Base-by-base conservation (phyloP, 2,797 vertebrate species). In the Rhincodon typus region DNA sequence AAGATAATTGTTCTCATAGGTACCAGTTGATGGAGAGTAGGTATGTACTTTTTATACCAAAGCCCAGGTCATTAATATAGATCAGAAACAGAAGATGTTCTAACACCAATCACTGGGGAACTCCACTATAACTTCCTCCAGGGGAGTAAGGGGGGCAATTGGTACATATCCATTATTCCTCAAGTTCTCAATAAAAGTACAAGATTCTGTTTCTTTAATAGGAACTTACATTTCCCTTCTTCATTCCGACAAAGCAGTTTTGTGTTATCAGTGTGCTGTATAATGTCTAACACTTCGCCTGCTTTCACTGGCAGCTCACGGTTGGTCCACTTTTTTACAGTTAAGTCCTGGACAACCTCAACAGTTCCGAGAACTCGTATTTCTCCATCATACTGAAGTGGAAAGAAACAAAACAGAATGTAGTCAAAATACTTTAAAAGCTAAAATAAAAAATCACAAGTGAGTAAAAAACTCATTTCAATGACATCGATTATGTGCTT, bases 181-280 rank as follows among this genome's bases (percentile, higher is more conserved):
- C 19, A 91, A 91, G 6, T 30, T 23, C 38, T 94, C 42, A 94
- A 27, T 70, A 94, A 94, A 94, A 7, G 15, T 69, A 42, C 10
- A 94, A 30, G 93, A 27, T 72, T 6, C 23, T 50, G 15, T 72
- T 77, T 30, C 74, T 74, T 95, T 72, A 50, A 72, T 30, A 95
- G 74, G 96, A 38, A 98, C 99, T 99, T 97, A 99, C 99, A 98
- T 97, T 98, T 99, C 42, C 99, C 98, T 6, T 99, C 98, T 46
- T 98, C 98, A 0, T 99, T 99, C 95, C 98, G 98, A 96, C 99
- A 99, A 96, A 99, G 97, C 84, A 99, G 96, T 96, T 98, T 99
- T 90, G 97, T 97, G 12, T 98, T 97, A 23, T 98, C 98, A 1
- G 98, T 97, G 96, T 97, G 98, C 96, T 98, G 97, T 74, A 99